These are phyloP conservation scores for Apamea monoglypha DNA, from an alignment of 2,888 invertebrate species.

Conservation along the genomic window DNA sequence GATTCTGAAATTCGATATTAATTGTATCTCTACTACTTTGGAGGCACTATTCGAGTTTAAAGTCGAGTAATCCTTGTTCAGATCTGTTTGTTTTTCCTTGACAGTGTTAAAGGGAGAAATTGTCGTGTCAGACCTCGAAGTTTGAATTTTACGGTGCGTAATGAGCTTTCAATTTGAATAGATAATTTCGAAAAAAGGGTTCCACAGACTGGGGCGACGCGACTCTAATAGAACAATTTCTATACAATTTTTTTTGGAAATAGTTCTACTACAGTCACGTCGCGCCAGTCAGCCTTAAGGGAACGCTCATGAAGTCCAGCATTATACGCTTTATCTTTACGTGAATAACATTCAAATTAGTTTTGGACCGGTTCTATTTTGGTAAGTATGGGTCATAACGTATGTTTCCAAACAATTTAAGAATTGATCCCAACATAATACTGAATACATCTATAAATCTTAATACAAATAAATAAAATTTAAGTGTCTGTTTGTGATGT, in stretches of 20 bases:
- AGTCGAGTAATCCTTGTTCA: conserved; percentile 18
- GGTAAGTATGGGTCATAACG: background rate
- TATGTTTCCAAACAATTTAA: background rate
- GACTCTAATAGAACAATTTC: too few relatives aligned
- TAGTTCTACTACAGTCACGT: too few relatives aligned
- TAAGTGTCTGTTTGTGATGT: too few relatives aligned
- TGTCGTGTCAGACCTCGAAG: conserved; percentile 1
- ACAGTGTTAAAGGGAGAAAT: background rate
- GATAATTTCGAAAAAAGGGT: background rate
- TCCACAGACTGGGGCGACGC: too few relatives aligned
- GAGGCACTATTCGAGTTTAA: conserved; percentile 6
- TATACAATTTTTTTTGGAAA: too few relatives aligned
- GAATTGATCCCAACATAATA: background rate
- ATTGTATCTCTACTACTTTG: conserved; percentile 21
- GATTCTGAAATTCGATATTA: conserved; percentile 59
- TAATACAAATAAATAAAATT: too few relatives aligned
- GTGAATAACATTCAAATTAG: background rate
- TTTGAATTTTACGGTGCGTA: background rate
- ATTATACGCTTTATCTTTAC: background rate
- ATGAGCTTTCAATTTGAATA: background rate
- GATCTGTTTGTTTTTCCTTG: conserved; percentile 18
- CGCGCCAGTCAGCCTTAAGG: too few relatives aligned
- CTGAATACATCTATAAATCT: background rate
- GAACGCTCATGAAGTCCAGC: background rate
- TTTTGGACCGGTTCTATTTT: background rate